Evolutionary conservation across 1,140 invertebrate genomes (phyloP), one percentile per base, ranked within the genome.

Genomic region (Nixonia krombeini): DNA sequence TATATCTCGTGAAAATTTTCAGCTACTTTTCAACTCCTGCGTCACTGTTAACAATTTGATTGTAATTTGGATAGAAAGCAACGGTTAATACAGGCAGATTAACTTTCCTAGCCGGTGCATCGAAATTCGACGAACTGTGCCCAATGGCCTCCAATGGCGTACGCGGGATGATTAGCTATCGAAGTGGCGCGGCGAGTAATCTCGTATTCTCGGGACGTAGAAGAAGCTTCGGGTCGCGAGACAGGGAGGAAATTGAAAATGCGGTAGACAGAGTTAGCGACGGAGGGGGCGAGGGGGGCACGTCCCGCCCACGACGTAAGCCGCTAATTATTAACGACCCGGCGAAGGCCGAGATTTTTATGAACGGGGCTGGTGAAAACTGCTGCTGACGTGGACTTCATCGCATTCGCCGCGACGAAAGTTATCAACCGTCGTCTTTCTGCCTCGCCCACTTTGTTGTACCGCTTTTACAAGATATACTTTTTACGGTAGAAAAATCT

Each of bases 301-400:
- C 13, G 33, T 25, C 37, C 18, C 56, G 40, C 31, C 42, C 35
- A 49, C 53, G 42, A 49, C 38, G 46, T 61, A 56, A 61, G 57
- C 64, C 41, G 52, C 64, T 68, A 68, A 68, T 62, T 62, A 68
- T 68, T 56, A 61, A 68, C 57, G 57, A 61, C 35, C 40, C 31
- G 40, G 1, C 28, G 51, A 46, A 56, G 26, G 25, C 41, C 29
- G 51, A 55, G 50, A 66, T 55, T 66, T 59, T 53, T 58, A 57
- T n/a, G 47, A 59, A 58, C 53, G 35, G 53, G 57, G 47, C 38
- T 44, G 50, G 46, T 37, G 35, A 50, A 50, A 63, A 50, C 47
- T 50, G 46, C 13, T 44, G 49, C 46, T 55, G 59, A 63, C 50
- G 26, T 47, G 44, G 1, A 44, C 41, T 62, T 53, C 21, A 41